A percentile compares a stretch with the other conserved stretches of the same genome.
Conservation (phyloP, 2,797 vertebrate genomes). For the Gymnoscopelus microlampas region DNA sequence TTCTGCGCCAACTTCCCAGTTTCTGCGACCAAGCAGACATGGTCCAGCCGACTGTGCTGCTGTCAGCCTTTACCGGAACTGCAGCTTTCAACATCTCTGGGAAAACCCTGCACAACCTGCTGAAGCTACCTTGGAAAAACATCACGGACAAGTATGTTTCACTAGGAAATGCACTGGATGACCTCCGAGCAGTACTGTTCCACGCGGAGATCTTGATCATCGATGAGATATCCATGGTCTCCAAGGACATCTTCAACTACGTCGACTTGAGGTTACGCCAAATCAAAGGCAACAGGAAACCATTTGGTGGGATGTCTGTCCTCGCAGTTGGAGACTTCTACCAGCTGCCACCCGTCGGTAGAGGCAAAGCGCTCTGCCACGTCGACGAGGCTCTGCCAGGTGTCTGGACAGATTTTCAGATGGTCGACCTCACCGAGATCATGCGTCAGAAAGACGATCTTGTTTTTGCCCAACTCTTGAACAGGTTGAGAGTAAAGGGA, state of each 20-base stretch:
- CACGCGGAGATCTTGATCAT: slow-evolving; percentile 18
- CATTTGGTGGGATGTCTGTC: slow-evolving; percentile 26
- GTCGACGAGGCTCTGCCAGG: slow-evolving; percentile 17
- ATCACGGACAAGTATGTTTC: slow-evolving; percentile 35
- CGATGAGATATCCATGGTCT: slow-evolving; percentile 34
- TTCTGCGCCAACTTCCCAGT: too few species aligned
- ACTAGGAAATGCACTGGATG: slow-evolving; percentile 37
- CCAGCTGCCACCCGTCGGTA: slow-evolving; percentile 23
- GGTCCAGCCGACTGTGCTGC: slow-evolving; percentile 9
- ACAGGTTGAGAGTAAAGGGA: neutral
- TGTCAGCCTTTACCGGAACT: slow-evolving; percentile 37
- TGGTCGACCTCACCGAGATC: slow-evolving; percentile 25
- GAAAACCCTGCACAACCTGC: slow-evolving; percentile 27
- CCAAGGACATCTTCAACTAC: slow-evolving; percentile 18
- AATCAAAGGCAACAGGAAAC: slow-evolving; percentile 38
- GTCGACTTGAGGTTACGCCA: slow-evolving; percentile 24
- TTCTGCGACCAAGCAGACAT: too few species aligned
- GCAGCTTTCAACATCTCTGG: slow-evolving; percentile 7
- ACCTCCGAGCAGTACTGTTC: slow-evolving; percentile 19
- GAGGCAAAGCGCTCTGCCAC: slow-evolving; percentile 16
- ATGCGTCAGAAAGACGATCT: slow-evolving; percentile 29
- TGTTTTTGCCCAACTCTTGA: slow-evolving; percentile 14
- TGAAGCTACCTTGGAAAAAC: slow-evolving; percentile 19
- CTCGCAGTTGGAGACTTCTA: neutral
- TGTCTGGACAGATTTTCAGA: slow-evolving; percentile 26